Percentiles rank a stretch among this genome's conserved stretches.
These are phyloP conservation scores for Stichopus horrens DNA, from an alignment of 53 echinoderm and acorn worm species.

Conservation along the genomic window DNA sequence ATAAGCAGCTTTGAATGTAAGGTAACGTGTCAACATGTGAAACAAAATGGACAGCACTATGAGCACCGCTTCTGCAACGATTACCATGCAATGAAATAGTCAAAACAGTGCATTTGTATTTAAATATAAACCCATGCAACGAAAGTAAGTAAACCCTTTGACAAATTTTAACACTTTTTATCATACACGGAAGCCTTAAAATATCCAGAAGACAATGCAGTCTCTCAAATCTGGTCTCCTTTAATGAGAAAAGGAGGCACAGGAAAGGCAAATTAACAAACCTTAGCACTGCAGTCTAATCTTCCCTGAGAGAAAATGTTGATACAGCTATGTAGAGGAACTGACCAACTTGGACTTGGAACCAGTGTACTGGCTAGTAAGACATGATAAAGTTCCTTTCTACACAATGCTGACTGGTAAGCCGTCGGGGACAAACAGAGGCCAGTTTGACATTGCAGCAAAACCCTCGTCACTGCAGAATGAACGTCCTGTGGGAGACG, in stretches of 20 bases:
- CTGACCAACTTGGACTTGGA: conserved; percentile 83
- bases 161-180: too few species aligned
- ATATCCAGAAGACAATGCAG: not conserved
- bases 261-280: conserved; percentile 40
- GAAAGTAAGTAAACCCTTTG: too few species aligned
- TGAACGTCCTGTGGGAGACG: not conserved
- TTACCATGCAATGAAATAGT: too few species aligned
- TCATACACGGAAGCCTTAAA: not conserved
- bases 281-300: conserved; percentile 65
- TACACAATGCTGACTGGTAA: conserved; percentile 56
- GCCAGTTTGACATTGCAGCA: conserved; percentile 20
- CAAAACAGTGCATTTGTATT: too few species aligned
- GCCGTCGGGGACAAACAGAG: conserved; percentile 47
- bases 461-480: not conserved
- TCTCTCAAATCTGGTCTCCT: too few species aligned
- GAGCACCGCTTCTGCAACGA: too few species aligned
- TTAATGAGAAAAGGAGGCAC: not conserved
- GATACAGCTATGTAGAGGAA: conserved; percentile 68
- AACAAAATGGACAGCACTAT: too few species aligned
- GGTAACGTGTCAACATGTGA: too few species aligned
- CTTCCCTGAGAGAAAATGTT: conserved; percentile 73
- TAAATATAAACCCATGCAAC: too few species aligned
- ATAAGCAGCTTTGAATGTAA: too few species aligned
- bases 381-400: conserved; percentile 71
- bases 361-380: conserved; percentile 69